Evolutionary conservation across 2,888 invertebrate species (phyloP).

Genomic region (Thelaira solivaga): DNA sequence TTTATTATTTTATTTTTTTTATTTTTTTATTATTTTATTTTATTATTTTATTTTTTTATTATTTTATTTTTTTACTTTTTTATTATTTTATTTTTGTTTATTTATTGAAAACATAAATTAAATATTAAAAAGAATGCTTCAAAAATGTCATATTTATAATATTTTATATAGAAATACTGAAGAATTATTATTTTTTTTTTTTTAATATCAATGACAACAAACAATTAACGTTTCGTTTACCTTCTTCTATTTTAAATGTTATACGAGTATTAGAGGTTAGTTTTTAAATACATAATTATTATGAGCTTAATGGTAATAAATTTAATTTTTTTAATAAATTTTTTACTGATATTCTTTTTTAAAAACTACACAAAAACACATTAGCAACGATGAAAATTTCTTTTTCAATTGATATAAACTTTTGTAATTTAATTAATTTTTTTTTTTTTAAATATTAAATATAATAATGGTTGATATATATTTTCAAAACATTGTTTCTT

Average conservation of each 20-base stretch:
- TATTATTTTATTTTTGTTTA: too few species aligned
- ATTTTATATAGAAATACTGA: constrained; percentile 44
- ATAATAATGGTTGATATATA: constrained; percentile 48
- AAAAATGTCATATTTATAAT: too few species aligned
- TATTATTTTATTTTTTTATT: too few species aligned
- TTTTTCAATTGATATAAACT: constrained; percentile 24
- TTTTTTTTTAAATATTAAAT: constrained; percentile 14
- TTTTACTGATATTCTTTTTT: constrained; percentile 34
- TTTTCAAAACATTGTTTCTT: constrained; percentile 27
- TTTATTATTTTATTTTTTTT: too few species aligned
- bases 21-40: too few species aligned
- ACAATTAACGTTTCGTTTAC: constrained; percentile 46
- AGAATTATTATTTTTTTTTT: constrained; percentile 2
- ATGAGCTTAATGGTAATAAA: constrained; percentile 26
- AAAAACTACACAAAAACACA: constrained; percentile 69
- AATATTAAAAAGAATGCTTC: too few species aligned
- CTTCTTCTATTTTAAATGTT: neutral
- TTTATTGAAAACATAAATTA: too few species aligned
- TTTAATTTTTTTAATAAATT: constrained; percentile 19
- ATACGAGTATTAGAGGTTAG: neutral
- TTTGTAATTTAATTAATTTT: constrained; percentile 12
- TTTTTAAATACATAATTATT: constrained; percentile 3
- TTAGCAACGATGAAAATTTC: constrained; percentile 65
- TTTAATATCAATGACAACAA: constrained; percentile 29
- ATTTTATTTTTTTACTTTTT: too few species aligned